These are phyloP conservation scores for Brachypteracias leptosomus DNA, from an alignment of 2,113 vertebrate species.

Conservation along the genomic window DNA sequence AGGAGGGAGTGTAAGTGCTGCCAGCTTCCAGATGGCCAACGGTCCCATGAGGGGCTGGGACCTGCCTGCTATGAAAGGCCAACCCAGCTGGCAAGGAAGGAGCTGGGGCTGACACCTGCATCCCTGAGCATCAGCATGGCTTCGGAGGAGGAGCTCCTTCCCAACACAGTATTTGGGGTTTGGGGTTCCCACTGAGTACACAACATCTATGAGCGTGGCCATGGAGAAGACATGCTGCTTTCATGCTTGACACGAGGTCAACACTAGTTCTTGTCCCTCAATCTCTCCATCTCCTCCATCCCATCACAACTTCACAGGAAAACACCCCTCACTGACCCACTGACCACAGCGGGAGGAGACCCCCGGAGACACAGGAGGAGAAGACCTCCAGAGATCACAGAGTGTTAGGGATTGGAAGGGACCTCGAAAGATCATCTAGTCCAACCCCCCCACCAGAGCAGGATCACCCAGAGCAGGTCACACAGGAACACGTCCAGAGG, in stretches of 20 bases:
- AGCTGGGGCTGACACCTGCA: fast-evolving
- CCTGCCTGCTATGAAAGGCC: background rate
- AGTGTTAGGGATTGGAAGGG: no score
- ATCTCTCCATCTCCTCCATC: background rate
- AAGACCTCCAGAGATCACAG: no score
- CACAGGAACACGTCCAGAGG: no score
- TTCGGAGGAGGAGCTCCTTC: background rate
- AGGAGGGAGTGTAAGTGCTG: background rate
- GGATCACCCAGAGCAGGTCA: no score
- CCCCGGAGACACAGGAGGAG: background rate
- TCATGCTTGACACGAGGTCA: background rate
- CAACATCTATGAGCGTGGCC: fast-evolving
- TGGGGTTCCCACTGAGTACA: background rate
- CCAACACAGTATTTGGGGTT: fast-evolving
- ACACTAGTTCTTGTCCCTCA: fast-evolving
- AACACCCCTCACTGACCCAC: background rate
- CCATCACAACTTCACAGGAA: background rate
- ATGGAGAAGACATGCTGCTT: background rate
- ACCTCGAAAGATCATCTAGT: no score
- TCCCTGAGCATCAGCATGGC: background rate
- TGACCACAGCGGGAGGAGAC: fast-evolving
- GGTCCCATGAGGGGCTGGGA: background rate
- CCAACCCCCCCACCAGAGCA: no score
- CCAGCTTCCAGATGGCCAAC: background rate
- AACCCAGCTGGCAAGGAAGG: background rate